Evolutionary conservation across 2,113 vertebrate species (phyloP).

Genomic region (Globicephala melas): DNA sequence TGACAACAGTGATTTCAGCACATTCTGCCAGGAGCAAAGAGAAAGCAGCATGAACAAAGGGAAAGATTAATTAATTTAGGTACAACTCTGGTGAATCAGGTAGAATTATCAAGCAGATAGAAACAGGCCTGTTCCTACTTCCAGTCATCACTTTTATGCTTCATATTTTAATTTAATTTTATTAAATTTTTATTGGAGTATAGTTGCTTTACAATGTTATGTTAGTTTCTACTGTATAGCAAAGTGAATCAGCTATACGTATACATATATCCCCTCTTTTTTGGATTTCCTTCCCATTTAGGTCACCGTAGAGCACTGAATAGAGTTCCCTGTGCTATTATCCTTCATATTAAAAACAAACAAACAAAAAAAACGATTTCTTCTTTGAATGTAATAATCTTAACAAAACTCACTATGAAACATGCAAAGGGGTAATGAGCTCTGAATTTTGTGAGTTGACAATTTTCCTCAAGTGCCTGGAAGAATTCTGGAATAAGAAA

Average conservation of each 20-base stretch:
- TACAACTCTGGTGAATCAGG: slow-evolving; percentile 51
- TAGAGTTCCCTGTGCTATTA: too few relatives aligned
- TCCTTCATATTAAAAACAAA: not conserved
- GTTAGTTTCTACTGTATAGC: too few relatives aligned
- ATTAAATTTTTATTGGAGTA: too few relatives aligned
- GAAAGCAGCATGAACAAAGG: slow-evolving; percentile 46
- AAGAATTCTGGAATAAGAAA: not conserved
- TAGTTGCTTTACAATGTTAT: too few relatives aligned
- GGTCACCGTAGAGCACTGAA: too few relatives aligned
- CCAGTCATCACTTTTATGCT: not conserved
- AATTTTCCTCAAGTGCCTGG: not conserved
- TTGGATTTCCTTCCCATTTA: too few relatives aligned
- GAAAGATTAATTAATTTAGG: slow-evolving; percentile 66
- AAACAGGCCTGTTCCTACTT: not conserved
- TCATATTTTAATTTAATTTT: not conserved
- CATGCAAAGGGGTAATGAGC: not conserved
- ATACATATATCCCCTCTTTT: too few relatives aligned
- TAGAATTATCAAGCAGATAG: slow-evolving; percentile 46
- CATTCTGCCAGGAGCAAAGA: slow-evolving; percentile 68
- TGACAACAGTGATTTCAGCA: slow-evolving; percentile 70
- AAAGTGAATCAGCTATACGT: too few relatives aligned
- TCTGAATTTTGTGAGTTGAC: slow-evolving; percentile 34
- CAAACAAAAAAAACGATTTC: not conserved
- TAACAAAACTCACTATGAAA: slow-evolving; percentile 44
- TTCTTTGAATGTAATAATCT: not conserved